phyloP scores from a whole-genome alignment of 30 jellyfish, hydroid and myxozoan species.

The Aurelia sp. region DNA sequence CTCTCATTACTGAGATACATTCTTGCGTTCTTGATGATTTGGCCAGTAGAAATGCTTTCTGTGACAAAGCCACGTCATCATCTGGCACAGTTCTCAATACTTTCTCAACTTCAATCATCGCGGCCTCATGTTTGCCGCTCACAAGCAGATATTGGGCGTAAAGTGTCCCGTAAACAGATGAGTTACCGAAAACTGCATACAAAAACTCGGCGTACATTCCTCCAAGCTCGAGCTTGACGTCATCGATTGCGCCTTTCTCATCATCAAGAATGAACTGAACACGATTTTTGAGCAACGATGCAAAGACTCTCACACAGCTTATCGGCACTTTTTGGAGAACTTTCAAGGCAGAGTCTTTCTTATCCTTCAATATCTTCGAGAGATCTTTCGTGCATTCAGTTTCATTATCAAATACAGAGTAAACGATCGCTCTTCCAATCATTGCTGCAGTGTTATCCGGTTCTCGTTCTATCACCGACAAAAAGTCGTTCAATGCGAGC shows the following conservation, averaged over 20 bases:
- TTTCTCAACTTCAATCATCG: constrained; percentile 38
- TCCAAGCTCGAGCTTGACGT: background rate
- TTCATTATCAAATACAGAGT: constrained; percentile 67
- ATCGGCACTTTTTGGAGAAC: constrained; percentile 70
- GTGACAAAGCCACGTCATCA: constrained; percentile 20
- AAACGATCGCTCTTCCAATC: constrained; percentile 73
- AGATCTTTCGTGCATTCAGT: constrained; percentile 54
- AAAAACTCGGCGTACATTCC: constrained; percentile 52
- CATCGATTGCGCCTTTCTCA: background rate
- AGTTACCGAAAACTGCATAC: constrained; percentile 4
- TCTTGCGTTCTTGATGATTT: constrained; percentile 41
- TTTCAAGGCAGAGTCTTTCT: constrained; percentile 52
- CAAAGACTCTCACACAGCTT: constrained; percentile 50
- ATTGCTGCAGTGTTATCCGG: constrained; percentile 68
- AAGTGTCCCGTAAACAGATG: constrained; percentile 20
- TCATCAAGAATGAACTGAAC: constrained; percentile 25
- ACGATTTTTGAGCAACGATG: constrained; percentile 32
- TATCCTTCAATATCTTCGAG: constrained; percentile 30
- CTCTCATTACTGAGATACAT: constrained; percentile 20
- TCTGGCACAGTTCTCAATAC: constrained; percentile 21
- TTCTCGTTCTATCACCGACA: constrained; percentile 58
- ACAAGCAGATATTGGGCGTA: constrained; percentile 38
- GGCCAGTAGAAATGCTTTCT: constrained; percentile 36
- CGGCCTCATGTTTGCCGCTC: constrained; percentile 51
- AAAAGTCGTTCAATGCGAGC: constrained; percentile 73